These are phyloP conservation scores for Drosophila parvula DNA, from an alignment of 1,140 invertebrate genomes.

Conservation along the genomic window DNA sequence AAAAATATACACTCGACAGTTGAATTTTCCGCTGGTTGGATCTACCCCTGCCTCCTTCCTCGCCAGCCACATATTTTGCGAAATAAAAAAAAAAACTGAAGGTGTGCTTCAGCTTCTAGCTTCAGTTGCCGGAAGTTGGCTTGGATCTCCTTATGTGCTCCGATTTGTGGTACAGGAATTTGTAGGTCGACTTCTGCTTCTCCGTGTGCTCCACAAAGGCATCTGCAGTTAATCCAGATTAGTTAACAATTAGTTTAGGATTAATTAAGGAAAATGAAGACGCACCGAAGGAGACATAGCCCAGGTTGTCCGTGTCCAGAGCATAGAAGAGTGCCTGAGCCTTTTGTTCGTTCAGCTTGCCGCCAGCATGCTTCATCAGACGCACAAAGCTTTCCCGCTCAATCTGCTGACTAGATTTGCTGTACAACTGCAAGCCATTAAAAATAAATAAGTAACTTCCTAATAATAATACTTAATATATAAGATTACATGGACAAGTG, in stretches of 20 bases:
- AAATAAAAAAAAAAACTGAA: conserved; percentile 24
- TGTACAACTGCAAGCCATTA: conserved; percentile 56
- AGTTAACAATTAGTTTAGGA: too few species aligned
- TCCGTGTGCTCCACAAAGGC: conserved; percentile 58
- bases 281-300: conserved; percentile 70
- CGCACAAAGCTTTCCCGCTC: conserved; percentile 65
- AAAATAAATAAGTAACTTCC: not conserved
- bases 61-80: not conserved
- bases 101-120: conserved; percentile 22
- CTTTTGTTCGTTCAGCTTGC: conserved; percentile 66
- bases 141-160: conserved; percentile 69
- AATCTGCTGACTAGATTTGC: conserved; percentile 62
- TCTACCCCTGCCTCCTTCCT: not conserved
- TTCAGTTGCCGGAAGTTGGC: conserved; percentile 38
- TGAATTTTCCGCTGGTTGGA: conserved; percentile 55
- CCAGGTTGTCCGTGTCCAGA: conserved; percentile 63
- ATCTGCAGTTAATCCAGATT: conserved; percentile 21
- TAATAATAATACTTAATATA: not conserved
- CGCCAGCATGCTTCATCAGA: conserved; percentile 67
- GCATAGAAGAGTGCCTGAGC: conserved; percentile 64
- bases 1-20: conserved; percentile 59
- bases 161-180: conserved; percentile 75
- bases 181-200: conserved; percentile 51
- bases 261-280: too few species aligned
- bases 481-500: conserved; percentile 64